Conservation (phyloP, 1,140 invertebrate genomes). For the Bombus affinis region DNA sequence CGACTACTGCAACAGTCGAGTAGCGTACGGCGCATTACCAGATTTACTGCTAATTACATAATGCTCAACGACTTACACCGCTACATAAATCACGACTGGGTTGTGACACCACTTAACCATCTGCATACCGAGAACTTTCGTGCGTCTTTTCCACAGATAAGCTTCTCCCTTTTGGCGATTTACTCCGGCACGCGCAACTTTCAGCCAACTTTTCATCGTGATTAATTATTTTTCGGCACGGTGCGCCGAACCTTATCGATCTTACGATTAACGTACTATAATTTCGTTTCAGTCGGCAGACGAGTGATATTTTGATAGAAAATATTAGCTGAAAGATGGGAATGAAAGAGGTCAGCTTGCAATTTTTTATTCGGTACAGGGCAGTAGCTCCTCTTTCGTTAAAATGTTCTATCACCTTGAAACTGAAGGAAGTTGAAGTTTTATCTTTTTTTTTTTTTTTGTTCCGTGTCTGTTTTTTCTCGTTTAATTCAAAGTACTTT, state of each 20-base stretch:
- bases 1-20: conserved; percentile 44
- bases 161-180: conserved; percentile 7
- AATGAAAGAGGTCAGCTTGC: too few relatives aligned
- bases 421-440: too few relatives aligned
- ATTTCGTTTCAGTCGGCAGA: neutral
- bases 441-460: too few relatives aligned
- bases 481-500: too few relatives aligned
- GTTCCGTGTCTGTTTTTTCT: too few relatives aligned
- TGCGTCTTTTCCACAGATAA: conserved; percentile 21
- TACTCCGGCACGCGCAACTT: neutral
- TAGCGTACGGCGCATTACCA: conserved; percentile 61
- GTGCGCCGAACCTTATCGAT: conserved; percentile 1
- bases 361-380: too few relatives aligned
- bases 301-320: neutral
- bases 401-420: too few relatives aligned
- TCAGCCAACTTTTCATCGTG: conserved; percentile 11
- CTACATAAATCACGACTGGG: conserved; percentile 58
- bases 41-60: conserved; percentile 74
- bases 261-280: neutral
- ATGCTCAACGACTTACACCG: conserved; percentile 63
- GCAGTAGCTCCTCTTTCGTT: too few relatives aligned
- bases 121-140: conserved; percentile 41
- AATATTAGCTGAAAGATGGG: too few relatives aligned
- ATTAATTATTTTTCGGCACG: conserved; percentile 43
- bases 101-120: conserved; percentile 61